These are phyloP conservation scores for Nineta flava DNA, from an alignment of 2,888 invertebrate genomes.

Conservation along the genomic window DNA sequence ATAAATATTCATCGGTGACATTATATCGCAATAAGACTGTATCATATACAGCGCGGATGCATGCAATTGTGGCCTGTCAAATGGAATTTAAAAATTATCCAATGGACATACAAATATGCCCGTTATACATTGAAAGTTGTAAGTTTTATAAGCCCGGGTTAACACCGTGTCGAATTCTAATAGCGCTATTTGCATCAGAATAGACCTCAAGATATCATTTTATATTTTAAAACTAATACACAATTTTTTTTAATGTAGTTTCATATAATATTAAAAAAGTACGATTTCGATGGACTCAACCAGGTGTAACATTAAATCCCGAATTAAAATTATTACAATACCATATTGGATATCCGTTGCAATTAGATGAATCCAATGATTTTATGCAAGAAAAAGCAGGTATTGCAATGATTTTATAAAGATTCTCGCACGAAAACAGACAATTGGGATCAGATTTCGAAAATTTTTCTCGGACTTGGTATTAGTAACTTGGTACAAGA, in stretches of 20 bases:
- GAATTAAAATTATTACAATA: constrained; percentile 67
- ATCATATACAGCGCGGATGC: constrained; percentile 64
- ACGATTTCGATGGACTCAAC: constrained; percentile 54
- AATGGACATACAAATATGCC: constrained; percentile 74
- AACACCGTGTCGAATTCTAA: neutral
- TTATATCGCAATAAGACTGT: constrained; percentile 68
- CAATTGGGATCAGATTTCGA: neutral
- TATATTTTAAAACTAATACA: too few species aligned
- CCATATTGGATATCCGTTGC: constrained; percentile 54
- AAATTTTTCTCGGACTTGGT: neutral
- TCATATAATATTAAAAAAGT: constrained; percentile 66
- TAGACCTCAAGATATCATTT: too few species aligned
- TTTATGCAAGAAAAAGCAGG: constrained; percentile 66
- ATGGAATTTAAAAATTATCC: constrained; percentile 79
- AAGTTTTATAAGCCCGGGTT: constrained; percentile 27
- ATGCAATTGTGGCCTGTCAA: constrained; percentile 71
- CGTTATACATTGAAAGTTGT: constrained; percentile 75
- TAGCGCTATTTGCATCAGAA: neutral
- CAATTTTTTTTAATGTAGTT: constrained; percentile 37
- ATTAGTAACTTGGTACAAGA: too few species aligned
- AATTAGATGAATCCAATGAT: constrained; percentile 53
- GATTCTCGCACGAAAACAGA: too few species aligned
- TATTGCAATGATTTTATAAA: constrained; percentile 15
- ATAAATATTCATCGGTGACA: constrained; percentile 67
- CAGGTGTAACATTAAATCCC: constrained; percentile 62